Percentiles rank a stretch among this genome's conserved stretches.
Evolutionary conservation across 2,797 vertebrate genomes (phyloP).

Genomic region (Dendrocincla fuliginosa): DNA sequence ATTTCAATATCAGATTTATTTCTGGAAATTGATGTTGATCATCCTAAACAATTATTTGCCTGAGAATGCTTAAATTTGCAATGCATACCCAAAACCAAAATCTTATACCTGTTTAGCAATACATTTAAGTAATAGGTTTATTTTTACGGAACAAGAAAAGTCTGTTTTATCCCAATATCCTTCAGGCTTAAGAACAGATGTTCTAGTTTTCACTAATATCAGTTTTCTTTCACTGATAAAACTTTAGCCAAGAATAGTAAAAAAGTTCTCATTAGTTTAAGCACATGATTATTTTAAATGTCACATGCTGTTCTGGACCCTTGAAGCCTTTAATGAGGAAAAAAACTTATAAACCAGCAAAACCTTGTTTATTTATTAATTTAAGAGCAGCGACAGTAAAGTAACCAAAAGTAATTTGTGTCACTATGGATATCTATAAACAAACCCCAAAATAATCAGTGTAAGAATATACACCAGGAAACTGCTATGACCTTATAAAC

Average conservation of each 20-base stretch:
- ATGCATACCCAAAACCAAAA: neutral
- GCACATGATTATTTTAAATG: neutral
- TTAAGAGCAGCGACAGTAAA: neutral
- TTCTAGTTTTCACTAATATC: neutral
- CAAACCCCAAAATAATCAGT: neutral
- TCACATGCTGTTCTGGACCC: neutral
- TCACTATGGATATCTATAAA: neutral
- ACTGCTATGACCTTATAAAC: neutral
- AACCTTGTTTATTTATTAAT: neutral
- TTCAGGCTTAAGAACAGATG: neutral
- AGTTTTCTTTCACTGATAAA: constrained; percentile 23
- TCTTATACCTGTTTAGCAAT: neutral
- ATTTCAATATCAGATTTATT: neutral
- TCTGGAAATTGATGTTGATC: neutral
- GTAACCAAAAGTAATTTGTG: neutral
- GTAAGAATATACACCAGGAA: neutral
- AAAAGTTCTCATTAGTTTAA: neutral
- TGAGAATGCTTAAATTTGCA: neutral
- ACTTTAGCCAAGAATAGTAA: neutral
- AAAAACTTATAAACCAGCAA: neutral
- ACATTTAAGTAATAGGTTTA: neutral
- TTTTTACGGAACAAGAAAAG: neutral
- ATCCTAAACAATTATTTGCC: neutral
- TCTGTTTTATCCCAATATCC: neutral
- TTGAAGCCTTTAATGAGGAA: neutral